Percentiles rank a stretch among this genome's conserved stretches.
Conservation (phyloP, 53 echinoderm and acorn worm genomes). For the Patiria pectinifera region DNA sequence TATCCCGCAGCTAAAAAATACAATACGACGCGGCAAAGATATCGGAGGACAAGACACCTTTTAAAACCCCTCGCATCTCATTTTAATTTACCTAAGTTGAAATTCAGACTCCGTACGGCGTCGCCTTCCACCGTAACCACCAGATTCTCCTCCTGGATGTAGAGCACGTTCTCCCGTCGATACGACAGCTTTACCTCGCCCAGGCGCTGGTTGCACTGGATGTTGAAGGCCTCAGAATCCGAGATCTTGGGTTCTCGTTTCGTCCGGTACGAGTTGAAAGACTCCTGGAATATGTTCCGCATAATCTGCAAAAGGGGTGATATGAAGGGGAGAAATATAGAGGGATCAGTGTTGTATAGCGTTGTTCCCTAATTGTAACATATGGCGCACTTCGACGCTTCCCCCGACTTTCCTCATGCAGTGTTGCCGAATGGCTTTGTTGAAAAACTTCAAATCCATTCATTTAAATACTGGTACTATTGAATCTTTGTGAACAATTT, state of each 20-base stretch:
- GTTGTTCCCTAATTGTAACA: too few relatives aligned
- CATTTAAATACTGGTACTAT: too few relatives aligned
- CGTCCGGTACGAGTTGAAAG: slow-evolving; percentile 90
- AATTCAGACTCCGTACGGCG: slow-evolving; percentile 90
- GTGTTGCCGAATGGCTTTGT: too few relatives aligned
- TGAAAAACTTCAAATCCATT: too few relatives aligned
- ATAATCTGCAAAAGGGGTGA: slow-evolving; percentile 71
- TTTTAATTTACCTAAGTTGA: slow-evolving; percentile 72
- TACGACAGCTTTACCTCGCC: slow-evolving; percentile 93
- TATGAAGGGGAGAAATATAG: neutral
- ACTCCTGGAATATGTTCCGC: slow-evolving; percentile 98
- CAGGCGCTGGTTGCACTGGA: slow-evolving; percentile 83
- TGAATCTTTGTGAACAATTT: too few relatives aligned
- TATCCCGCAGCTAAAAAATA: too few relatives aligned
- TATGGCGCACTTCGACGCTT: too few relatives aligned
- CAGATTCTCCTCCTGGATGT: slow-evolving; percentile 91
- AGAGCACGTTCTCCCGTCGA: slow-evolving; percentile 81
- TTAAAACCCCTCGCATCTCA: neutral
- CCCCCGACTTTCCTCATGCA: too few relatives aligned
- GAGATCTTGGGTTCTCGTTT: slow-evolving; percentile 88
- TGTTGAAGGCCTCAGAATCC: slow-evolving; percentile 83
- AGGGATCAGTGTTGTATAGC: neutral
- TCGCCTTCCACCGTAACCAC: slow-evolving; percentile 96
- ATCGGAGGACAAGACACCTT: neutral
- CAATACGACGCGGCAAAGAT: neutral